Evolutionary conservation across 92 coral and sea anemone species (phyloP), one percentile per base, ranked within the genome.

Genomic region (Porites divaricata): DNA sequence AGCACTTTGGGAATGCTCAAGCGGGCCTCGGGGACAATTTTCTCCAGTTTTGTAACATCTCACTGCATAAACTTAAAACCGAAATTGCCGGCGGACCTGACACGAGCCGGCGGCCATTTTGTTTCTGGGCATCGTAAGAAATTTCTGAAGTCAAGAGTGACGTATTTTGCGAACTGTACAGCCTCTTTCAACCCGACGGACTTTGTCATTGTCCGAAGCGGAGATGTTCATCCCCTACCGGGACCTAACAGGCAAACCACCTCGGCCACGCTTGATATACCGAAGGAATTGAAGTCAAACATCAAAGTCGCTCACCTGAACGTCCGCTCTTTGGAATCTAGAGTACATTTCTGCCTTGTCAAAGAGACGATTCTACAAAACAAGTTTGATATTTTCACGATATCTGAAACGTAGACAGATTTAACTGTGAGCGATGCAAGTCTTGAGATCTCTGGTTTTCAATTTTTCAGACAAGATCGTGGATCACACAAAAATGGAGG

Each of bases 361-460:
- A 52, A 75, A 71, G 87, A 87, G 19, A 74, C 83, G 6, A 64
- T 87, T 11, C 71, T 81, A 15, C 49, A 49, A 9, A 76, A 75
- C 50, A 65, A 62, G 19, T 81, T 74, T 69, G 81, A 87, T 52
- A 75, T 87, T 22, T 86, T 86, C 59, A 79, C 86, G 63, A 79
- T 86, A 4, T 86, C 86, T 6, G 90, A 86, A 63, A 74, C 91
- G 14, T 81, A 78, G 87, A 49, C 35, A 2, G 91, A 88, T 45
- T 41, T 59, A 70, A 65, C 91, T 49, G 53, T 76, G 63, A 26
- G 63, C 9, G 91, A 75, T 81, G 77, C 87, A 50, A 24, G 58
- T 70, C 24, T 81, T 65, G 54, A 88, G 78, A 76, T 88, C 67
- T 81, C 83, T 81, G 84, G 91, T n/a, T 88, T 75, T 69, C 72